Percentiles rank a stretch among this genome's conserved stretches.
Conservation (phyloP, 2,888 invertebrate species). For the Drosophila yooni region DNA sequence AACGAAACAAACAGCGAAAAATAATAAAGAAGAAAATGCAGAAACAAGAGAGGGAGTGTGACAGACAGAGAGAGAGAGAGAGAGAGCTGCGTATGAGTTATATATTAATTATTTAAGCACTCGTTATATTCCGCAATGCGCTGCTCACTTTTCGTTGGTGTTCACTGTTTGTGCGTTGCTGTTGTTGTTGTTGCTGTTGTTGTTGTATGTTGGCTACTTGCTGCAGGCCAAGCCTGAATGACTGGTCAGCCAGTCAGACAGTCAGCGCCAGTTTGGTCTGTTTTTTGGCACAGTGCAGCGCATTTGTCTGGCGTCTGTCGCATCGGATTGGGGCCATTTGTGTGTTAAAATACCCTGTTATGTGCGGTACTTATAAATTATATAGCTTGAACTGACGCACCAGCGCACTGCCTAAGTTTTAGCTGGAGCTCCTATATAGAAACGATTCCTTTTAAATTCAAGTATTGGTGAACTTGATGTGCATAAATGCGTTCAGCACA, state of each 20-base stretch:
- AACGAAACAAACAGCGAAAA: neutral
- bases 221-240: constrained; percentile 27
- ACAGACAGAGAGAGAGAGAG: neutral
- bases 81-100: constrained; percentile 74
- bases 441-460: neutral
- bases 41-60: neutral
- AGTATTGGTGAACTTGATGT: neutral
- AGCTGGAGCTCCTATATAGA: neutral
- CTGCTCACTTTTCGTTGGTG: constrained; percentile 43
- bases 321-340: constrained; percentile 64
- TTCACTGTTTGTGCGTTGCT: constrained; percentile 19
- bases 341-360: constrained; percentile 46
- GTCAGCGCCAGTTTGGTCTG: constrained; percentile 52
- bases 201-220: constrained; percentile 23
- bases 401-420: neutral
- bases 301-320: constrained; percentile 73
- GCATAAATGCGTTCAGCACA: neutral
- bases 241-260: constrained; percentile 8
- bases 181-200: constrained; percentile 24
- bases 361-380: neutral
- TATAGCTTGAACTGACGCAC: neutral
- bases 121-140: constrained; percentile 69
- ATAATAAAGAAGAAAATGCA: constrained; percentile 10
- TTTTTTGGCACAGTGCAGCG: constrained; percentile 75
- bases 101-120: constrained; percentile 79